Evolutionary conservation across 2,113 vertebrate species (phyloP).

Genomic region (Callipepla squamata): DNA sequence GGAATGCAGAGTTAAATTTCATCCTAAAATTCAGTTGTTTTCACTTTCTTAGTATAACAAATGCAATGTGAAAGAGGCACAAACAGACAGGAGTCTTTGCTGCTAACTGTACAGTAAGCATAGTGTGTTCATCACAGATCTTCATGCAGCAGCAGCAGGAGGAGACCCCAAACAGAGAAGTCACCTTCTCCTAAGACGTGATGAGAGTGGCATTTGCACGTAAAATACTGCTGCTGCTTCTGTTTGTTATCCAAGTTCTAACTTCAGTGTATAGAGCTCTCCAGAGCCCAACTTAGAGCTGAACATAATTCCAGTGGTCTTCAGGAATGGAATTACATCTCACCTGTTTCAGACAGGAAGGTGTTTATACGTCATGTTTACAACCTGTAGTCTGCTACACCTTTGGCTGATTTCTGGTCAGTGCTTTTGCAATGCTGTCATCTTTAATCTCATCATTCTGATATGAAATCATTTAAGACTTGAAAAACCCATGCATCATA

Average conservation of each 20-base stretch:
- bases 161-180: conserved; percentile 7
- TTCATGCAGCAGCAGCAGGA: conserved; percentile 51
- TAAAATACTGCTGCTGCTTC: conserved; percentile 42
- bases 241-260: neutral
- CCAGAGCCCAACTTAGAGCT: conserved; percentile 64
- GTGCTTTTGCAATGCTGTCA: conserved; percentile 63
- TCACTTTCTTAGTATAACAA: conserved; percentile 43
- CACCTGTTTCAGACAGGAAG: conserved; percentile 54
- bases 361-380: conserved; percentile 59
- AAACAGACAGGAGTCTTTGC: conserved; percentile 52
- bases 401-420: conserved; percentile 59
- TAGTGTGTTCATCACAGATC: conserved; percentile 50
- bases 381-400: conserved; percentile 49
- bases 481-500: conserved; percentile 84
- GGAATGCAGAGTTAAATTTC: conserved; percentile 26
- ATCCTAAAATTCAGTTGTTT: conserved; percentile 34
- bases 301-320: conserved; percentile 49
- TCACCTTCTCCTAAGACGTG: conserved; percentile 35
- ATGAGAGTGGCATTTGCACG: conserved; percentile 55
- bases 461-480: conserved; percentile 79
- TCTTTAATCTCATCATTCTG: conserved; percentile 60
- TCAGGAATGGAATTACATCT: conserved; percentile 59
- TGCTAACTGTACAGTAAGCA: conserved; percentile 55
- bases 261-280: conserved; percentile 43
- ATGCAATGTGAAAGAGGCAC: conserved; percentile 48